Evolutionary conservation across 2,797 vertebrate species (phyloP), one percentile per base, ranked within the genome.

Genomic region (Xyrichtys novacula): DNA sequence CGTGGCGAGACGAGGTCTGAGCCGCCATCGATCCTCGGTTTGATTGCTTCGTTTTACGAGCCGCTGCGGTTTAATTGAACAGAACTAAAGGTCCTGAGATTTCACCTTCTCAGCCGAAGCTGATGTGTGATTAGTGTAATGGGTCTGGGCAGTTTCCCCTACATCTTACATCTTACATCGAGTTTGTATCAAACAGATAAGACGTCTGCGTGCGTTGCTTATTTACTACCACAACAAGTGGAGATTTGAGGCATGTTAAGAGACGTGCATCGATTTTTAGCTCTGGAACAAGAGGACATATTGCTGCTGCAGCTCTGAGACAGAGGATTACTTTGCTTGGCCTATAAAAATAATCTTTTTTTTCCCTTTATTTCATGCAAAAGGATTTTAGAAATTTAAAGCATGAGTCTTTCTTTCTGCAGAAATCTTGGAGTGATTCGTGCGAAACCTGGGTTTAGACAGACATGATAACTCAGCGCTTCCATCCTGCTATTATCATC

Each of bases 101-200:
- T 60, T 85, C 70, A 76, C 74, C 77, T 71, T 75, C 52, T 49
- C 58, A 43, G 19, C 8, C 1, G 49, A 63, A 60, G 53, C 39
- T 56, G 80, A 81, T 62, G 60, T 77, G 78, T 71, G 82, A 86
- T 87, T 81, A 83, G 65, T 70, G 62, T 74, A 81, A 84, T 80
- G 57, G 47, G 29, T 29, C 56, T 17, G 22, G 64, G 68, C 47
- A 47, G 53, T 11, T 62, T 46, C 39, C 65, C 62, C 65, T 62
- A 59, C 38, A 52, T 71, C 78, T 31, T 62, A 59, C 38, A 52
- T 71, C 78, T 31, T 58, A 19, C 47, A 73, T 83, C 59, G 52
- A 23, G 60, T 62, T 71, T 48, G 25, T 67, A 12, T 74, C 58
- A 23, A 15, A 52, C 49, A 55, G 61, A 69, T 63, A 47, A 54